Conservation (phyloP, 2,113 vertebrate genomes). For the Craseonycteris thonglongyai region DNA sequence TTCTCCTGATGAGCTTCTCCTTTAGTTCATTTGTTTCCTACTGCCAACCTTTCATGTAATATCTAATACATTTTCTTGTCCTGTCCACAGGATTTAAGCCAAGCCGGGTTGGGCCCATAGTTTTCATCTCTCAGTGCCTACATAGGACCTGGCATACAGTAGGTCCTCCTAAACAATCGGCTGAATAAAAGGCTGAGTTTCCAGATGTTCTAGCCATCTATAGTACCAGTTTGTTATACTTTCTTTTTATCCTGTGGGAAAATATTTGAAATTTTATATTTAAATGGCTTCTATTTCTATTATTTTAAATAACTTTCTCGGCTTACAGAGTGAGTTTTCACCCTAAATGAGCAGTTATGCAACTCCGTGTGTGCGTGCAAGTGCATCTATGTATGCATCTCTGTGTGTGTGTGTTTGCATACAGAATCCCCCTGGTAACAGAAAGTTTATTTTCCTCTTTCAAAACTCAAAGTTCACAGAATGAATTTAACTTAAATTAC, state of each 20-base stretch:
- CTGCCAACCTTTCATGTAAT: background rate
- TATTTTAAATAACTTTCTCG: constrained; percentile 27
- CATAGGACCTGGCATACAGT: background rate
- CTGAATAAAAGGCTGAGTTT: background rate
- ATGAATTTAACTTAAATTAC: constrained; percentile 50
- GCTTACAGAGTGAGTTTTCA: background rate
- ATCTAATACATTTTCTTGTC: background rate
- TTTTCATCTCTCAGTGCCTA: background rate
- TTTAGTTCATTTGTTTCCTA: background rate
- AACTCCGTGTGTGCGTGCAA: background rate
- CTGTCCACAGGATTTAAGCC: background rate
- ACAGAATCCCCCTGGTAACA: background rate
- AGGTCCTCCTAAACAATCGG: background rate
- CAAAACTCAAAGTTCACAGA: constrained; percentile 23
- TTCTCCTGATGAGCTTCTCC: background rate
- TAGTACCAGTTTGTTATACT: background rate
- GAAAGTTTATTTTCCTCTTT: constrained; percentile 50
- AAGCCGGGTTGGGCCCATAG: background rate
- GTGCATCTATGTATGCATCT: background rate
- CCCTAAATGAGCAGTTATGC: background rate
- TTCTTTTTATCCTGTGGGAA: constrained; percentile 33
- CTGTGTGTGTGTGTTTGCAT: background rate
- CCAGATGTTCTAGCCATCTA: background rate
- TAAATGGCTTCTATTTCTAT: constrained; percentile 2
- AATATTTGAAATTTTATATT: constrained; percentile 25